phyloP scores from a whole-genome alignment of 1,140 invertebrate genomes.

The Trachymyrmex cornetzi region DNA sequence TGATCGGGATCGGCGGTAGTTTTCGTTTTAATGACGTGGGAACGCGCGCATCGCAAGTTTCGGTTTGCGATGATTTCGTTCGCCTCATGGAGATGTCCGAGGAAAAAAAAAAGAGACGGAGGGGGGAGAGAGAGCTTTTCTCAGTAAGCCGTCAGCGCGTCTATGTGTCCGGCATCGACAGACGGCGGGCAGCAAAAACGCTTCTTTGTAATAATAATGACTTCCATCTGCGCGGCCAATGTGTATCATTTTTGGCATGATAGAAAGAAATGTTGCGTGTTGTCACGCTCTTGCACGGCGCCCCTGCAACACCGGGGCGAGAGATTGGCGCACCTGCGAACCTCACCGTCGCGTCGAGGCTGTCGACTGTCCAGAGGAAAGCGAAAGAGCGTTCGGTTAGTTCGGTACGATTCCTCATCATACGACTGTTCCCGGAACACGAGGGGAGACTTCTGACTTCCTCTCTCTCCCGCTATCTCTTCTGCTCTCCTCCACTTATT shows the following conservation, averaged over 20 bases:
- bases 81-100: neutral
- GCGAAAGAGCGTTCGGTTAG: conserved; percentile 21
- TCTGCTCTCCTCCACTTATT: conserved; percentile 42
- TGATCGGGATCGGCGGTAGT: neutral
- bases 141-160: conserved; percentile 41
- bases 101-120: too few species aligned
- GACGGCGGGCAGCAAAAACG: conserved; percentile 58
- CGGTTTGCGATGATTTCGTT: conserved; percentile 17
- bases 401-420: conserved; percentile 57
- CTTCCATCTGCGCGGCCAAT: conserved; percentile 46
- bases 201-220: conserved; percentile 62
- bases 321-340: conserved; percentile 56
- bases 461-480: conserved; percentile 4
- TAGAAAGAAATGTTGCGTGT: conserved; percentile 65
- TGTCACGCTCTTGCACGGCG: conserved; percentile 57
- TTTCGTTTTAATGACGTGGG: conserved; percentile 33
- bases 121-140: neutral
- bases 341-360: neutral
- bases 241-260: conserved; percentile 59
- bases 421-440: conserved; percentile 58
- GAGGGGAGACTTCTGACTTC: conserved; percentile 40
- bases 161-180: conserved; percentile 54
- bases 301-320: conserved; percentile 16
- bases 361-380: conserved; percentile 34
- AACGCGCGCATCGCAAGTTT: conserved; percentile 16